phyloP scores from a whole-genome alignment of 2,888 invertebrate genomes.

The Hirtodrosophila alboralis region DNA sequence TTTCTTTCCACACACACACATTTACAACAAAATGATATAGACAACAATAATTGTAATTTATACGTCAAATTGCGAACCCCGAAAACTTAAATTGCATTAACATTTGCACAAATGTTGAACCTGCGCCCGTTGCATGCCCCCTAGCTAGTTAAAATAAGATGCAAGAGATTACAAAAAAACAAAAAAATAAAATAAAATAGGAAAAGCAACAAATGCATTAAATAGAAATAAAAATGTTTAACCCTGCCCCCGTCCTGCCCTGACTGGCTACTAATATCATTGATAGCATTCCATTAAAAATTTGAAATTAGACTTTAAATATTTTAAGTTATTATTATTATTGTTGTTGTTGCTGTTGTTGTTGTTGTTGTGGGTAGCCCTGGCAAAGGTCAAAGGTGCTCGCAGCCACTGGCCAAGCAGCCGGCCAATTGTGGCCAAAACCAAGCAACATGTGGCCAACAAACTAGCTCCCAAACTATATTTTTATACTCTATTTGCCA shows the following conservation, averaged over 20 bases:
- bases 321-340: slow-evolving; percentile 23
- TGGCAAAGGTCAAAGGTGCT: slow-evolving; percentile 70
- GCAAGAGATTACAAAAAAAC: not conserved
- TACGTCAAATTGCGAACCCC: slow-evolving; percentile 17
- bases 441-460: slow-evolving; percentile 48
- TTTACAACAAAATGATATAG: not conserved
- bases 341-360: slow-evolving; percentile 13
- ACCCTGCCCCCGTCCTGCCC: not conserved
- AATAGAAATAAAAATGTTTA: slow-evolving; percentile 33
- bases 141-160: not conserved
- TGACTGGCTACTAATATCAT: slow-evolving; percentile 11
- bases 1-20: slow-evolving; percentile 1
- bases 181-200: not conserved
- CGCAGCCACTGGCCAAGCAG: slow-evolving; percentile 63
- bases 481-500: not conserved
- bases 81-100: slow-evolving; percentile 29
- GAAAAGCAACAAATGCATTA: too few relatives aligned
- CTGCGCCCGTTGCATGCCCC: not conserved
- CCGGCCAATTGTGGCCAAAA: slow-evolving; percentile 31
- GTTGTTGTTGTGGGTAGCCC: slow-evolving; percentile 29
- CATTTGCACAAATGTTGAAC: slow-evolving; percentile 5
- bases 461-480: slow-evolving; percentile 21
- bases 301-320: slow-evolving; percentile 54
- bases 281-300: slow-evolving; percentile 54
- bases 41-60: slow-evolving; percentile 41